Base-by-base conservation (phyloP, 2,797 vertebrate genomes). In the Sebastes kiyomatsui region DNA sequence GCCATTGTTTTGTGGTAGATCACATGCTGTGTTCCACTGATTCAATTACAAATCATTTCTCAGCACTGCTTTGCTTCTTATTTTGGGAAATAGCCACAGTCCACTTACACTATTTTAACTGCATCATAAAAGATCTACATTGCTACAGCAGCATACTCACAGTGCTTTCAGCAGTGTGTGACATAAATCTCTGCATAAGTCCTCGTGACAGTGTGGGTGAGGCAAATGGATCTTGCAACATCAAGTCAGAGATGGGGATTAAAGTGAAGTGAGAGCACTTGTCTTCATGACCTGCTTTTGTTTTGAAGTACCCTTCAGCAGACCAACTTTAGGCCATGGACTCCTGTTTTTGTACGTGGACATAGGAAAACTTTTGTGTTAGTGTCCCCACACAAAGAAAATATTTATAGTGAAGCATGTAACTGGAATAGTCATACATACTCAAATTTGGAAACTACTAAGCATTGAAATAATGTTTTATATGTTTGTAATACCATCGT, bases 201-300 rank as follows among this genome's bases (percentile, higher is more conserved):
- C 52, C 27, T 52, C 1, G 33, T 38, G 75, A 60, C 60, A 14
- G 35, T 27, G 35, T 72, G 25, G 20, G 14, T 60, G 52, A 78
- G 23, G 55, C 23, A 52, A 87, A 32, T 71, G 28, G 55, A 66
- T 62, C n/a, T 67, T 76, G 67, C 73, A 54, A 22, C 30, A 75
- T 66, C 42, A 65, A 74, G 33, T 79, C 54, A 35, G 52, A 64
- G 27, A 73, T 38, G 30, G 9, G 11, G 42, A 30, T 75, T 65
- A 14, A 28, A 54, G 14, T 55, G n/a, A 72, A 73, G 46, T 71
- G 22, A 72, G 42, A 62, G 62, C 12, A 67, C 6, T 25, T 38
- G 18, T 59, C 27, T 55, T 60, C n/a, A 72, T 78, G 49, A 74
- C 10, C 28, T 33, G 46, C 42, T 42, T 70, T 64, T 56, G 20